These are phyloP conservation scores for Pluvialis apricaria DNA, from an alignment of 2,113 vertebrate species.

Conservation along the genomic window DNA sequence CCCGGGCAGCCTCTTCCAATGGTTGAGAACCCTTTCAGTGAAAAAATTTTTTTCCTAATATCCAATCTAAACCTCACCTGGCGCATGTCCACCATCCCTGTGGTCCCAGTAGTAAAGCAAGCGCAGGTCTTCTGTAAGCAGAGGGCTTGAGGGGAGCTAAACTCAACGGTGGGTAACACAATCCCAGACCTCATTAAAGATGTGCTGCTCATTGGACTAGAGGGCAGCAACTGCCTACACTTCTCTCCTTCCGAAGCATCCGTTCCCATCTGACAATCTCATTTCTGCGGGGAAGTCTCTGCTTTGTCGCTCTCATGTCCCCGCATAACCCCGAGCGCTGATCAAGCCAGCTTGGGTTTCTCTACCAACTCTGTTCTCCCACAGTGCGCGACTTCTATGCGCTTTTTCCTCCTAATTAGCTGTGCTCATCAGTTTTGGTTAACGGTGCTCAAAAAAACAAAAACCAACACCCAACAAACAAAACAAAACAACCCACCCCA, in stretches of 20 bases:
- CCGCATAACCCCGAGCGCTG: not conserved
- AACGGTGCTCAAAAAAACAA: not conserved
- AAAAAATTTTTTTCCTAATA: too few relatives aligned
- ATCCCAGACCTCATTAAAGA: constrained; percentile 1
- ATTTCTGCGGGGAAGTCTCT: constrained; percentile 39
- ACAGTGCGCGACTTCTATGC: not conserved
- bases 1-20: too few relatives aligned
- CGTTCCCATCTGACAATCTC: constrained; percentile 55
- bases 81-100: not conserved
- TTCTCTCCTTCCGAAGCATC: not conserved
- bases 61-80: too few relatives aligned
- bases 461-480: too few relatives aligned
- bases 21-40: too few relatives aligned
- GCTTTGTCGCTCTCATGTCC: constrained; percentile 55
- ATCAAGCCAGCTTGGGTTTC: constrained; percentile 25
- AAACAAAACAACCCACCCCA: not conserved
- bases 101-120: not conserved
- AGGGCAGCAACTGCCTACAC: constrained; percentile 34
- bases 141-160: not conserved
- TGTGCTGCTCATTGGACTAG: constrained; percentile 5
- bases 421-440: not conserved
- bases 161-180: not conserved
- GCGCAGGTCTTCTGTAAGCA: not conserved
- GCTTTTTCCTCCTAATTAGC: not conserved
- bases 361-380: constrained; percentile 21